Conservation (phyloP, 2,797 vertebrate species). For the Phrynocephalus guinanensis region DNA sequence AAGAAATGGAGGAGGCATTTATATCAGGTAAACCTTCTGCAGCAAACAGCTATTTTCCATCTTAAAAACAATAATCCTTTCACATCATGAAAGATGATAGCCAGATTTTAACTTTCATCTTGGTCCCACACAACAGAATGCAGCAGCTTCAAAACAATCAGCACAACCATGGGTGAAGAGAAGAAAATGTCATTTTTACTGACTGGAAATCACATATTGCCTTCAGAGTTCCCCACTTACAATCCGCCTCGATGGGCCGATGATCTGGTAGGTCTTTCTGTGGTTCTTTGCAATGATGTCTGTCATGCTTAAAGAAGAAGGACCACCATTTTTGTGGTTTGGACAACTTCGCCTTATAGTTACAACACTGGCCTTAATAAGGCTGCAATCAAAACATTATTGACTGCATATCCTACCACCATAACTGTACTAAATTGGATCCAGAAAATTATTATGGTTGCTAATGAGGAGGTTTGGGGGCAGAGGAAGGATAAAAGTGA, state of each 20-base stretch:
- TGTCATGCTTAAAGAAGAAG: neutral
- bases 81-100: neutral
- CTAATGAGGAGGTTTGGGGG: neutral
- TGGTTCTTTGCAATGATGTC: neutral
- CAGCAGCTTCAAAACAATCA: conserved; percentile 35
- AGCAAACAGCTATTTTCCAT: neutral
- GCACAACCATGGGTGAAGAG: conserved; percentile 29
- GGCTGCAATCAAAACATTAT: neutral
- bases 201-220: conserved; percentile 56
- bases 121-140: conserved; percentile 43
- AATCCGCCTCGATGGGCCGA: conserved; percentile 42
- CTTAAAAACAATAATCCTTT: neutral
- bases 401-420: neutral
- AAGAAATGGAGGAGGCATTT: conserved; percentile 7
- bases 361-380: neutral
- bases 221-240: conserved; percentile 70
- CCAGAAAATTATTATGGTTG: neutral
- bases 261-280: conserved; percentile 73
- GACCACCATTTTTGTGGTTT: neutral
- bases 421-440: neutral
- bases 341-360: neutral
- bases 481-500: neutral
- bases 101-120: neutral
- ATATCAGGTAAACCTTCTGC: conserved; percentile 61
- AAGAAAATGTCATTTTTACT: conserved; percentile 33